phyloP scores from a whole-genome alignment of 2,888 invertebrate species.

The Catocala nupta region DNA sequence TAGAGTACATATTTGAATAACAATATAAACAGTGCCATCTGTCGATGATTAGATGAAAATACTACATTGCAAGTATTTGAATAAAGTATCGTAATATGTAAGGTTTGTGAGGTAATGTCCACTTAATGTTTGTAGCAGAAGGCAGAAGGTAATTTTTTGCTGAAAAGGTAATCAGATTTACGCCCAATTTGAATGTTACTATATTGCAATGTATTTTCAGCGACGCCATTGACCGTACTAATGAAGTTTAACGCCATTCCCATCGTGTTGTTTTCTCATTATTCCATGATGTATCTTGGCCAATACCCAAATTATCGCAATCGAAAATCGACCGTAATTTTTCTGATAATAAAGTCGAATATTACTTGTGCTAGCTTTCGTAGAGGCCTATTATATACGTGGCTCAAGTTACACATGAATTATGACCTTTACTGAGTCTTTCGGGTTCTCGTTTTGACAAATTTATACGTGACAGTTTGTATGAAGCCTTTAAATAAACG shows the following conservation, averaged over 20 bases:
- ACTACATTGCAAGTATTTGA: too few relatives aligned
- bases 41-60: too few relatives aligned
- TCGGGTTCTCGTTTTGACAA: slow-evolving; percentile 67
- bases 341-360: slow-evolving; percentile 40
- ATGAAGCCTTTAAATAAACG: slow-evolving; percentile 64
- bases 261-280: slow-evolving; percentile 26
- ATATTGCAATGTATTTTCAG: too few relatives aligned
- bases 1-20: too few relatives aligned
- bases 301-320: slow-evolving; percentile 48
- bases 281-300: slow-evolving; percentile 59
- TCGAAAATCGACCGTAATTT: slow-evolving; percentile 48
- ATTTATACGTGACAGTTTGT: slow-evolving; percentile 68
- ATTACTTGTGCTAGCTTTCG: slow-evolving; percentile 21
- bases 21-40: too few relatives aligned
- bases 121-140: too few relatives aligned
- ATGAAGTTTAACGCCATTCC: too few relatives aligned
- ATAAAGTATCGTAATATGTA: too few relatives aligned
- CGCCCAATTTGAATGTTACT: slow-evolving; percentile 32
- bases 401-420: slow-evolving; percentile 62
- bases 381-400: slow-evolving; percentile 62
- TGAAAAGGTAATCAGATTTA: too few relatives aligned
- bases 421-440: slow-evolving; percentile 61
- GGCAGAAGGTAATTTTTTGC: too few relatives aligned
- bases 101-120: too few relatives aligned
- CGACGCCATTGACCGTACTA: too few relatives aligned